Base-by-base conservation (phyloP, 2,113 vertebrate genomes). In the Xiphophorus maculatus region DNA sequence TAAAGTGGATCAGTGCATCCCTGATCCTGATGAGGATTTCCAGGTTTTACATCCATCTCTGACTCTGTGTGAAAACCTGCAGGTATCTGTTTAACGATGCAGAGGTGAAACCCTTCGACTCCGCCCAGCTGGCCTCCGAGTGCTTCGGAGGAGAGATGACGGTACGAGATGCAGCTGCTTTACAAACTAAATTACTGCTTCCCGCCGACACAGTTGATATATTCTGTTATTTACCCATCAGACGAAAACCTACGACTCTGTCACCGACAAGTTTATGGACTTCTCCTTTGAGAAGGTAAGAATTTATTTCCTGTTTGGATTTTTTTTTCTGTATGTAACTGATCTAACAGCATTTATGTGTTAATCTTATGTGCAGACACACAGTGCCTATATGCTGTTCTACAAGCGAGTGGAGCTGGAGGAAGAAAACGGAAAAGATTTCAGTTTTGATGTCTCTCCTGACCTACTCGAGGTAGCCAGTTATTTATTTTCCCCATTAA, bases 221-320 rank as follows among this genome's bases (percentile, higher is more conserved):
- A 27, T 66, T 76, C 25, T 75, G 25, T 42, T 2, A 0, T 29
- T 93, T 80, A 32, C 81, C 82, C 77, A 87, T 73, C 93, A 99
- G 98, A 99, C 98, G 5, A 99, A 99, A 93, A 99, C 98, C 2
- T 99, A 99, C 0, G 98, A 99, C 94, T 99, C 98, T 3, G 98
- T 99, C 76, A 99, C 98, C 1, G 98, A 99, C 93, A 99, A 99
- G 89, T 99, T 99, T 87, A 99, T 99, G 98, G 98, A 99, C 90
- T 99, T 99, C 92, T 99, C 98, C 73, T 99, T 99, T 93, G 98
- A 99, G 96, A 99, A 99, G 97, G 98, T 99, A 14, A 62, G 0
- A 1, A 3, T 60, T 51, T 75, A 3, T 19, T 7, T 3, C 15
- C 25, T 42, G 2, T 35, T 32, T 40, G 2, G 6, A 2, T 25